These are phyloP conservation scores for Apis laboriosa DNA, from an alignment of 1,140 invertebrate species.

Conservation along the genomic window DNA sequence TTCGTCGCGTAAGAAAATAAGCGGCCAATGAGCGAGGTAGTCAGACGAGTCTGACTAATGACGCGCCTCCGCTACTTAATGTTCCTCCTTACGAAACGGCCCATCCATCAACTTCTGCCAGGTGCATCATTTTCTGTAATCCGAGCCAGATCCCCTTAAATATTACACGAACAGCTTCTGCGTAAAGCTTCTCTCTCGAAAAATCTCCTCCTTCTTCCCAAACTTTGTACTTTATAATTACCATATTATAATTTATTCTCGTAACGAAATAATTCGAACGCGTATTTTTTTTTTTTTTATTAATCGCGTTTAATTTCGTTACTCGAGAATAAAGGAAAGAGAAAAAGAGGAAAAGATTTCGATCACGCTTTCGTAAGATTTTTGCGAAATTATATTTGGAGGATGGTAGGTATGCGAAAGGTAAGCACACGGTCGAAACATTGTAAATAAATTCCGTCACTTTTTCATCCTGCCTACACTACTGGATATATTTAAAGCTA, in stretches of 20 bases:
- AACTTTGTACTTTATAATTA: no score
- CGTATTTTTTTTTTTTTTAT: no score
- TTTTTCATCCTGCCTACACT: not conserved
- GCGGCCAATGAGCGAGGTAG: conserved; percentile 5
- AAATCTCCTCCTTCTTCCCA: not conserved
- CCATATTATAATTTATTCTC: no score
- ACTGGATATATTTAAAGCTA: conserved; percentile 3
- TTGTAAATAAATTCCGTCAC: conserved; percentile 22
- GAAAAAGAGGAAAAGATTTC: not conserved
- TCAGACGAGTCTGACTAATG: conserved; percentile 61
- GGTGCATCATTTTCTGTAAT: conserved; percentile 48
- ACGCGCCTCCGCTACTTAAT: conserved; percentile 55
- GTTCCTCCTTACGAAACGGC: conserved; percentile 41
- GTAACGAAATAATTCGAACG: no score
- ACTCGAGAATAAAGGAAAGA: no score
- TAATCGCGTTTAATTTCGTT: no score
- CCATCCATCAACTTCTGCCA: conserved; percentile 23
- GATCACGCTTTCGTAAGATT: not conserved
- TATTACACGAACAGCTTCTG: conserved; percentile 23
- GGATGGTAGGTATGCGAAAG: not conserved
- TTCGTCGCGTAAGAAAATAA: conserved; percentile 60
- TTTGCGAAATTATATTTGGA: not conserved
- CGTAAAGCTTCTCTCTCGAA: not conserved
- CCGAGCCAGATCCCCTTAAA: conserved; percentile 57
- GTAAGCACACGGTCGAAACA: not conserved